A percentile compares a stretch with the other conserved stretches of the same genome.
Evolutionary conservation across 2,797 vertebrate species (phyloP).

Genomic region (Petrocephalus sullivani): DNA sequence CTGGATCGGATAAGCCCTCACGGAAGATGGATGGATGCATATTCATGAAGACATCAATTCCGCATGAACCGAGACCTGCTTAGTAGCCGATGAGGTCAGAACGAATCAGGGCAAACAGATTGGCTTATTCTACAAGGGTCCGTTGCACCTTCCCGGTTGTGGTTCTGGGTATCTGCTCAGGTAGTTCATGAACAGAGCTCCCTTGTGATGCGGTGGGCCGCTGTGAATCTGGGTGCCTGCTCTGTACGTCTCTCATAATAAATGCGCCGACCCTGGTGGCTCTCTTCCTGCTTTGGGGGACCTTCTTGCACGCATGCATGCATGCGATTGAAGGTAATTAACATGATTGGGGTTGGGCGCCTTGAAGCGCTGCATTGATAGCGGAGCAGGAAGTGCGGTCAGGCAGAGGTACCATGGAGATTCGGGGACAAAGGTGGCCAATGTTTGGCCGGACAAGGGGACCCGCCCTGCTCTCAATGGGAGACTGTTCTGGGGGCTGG

Average conservation of each 20-base stretch:
- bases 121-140: background rate
- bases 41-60: background rate
- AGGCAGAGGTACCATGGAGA: constrained; percentile 64
- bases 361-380: constrained; percentile 56
- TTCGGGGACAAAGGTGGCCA: constrained; percentile 69
- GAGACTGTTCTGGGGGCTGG: constrained; percentile 65
- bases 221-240: background rate
- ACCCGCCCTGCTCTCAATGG: constrained; percentile 55
- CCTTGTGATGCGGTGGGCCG: background rate
- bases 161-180: background rate
- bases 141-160: background rate
- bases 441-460: constrained; percentile 68
- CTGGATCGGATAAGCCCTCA: background rate
- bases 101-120: background rate
- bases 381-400: constrained; percentile 69
- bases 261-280: background rate
- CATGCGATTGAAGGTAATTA: constrained; percentile 63
- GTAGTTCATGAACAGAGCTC: background rate
- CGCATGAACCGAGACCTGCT: background rate
- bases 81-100: background rate
- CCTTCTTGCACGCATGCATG: constrained; percentile 46
- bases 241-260: background rate
- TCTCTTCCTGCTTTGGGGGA: constrained; percentile 51
- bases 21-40: background rate
- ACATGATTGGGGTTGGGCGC: constrained; percentile 61